phyloP scores from a whole-genome alignment of 2,888 invertebrate species.

The Poecilus cupreus region DNA sequence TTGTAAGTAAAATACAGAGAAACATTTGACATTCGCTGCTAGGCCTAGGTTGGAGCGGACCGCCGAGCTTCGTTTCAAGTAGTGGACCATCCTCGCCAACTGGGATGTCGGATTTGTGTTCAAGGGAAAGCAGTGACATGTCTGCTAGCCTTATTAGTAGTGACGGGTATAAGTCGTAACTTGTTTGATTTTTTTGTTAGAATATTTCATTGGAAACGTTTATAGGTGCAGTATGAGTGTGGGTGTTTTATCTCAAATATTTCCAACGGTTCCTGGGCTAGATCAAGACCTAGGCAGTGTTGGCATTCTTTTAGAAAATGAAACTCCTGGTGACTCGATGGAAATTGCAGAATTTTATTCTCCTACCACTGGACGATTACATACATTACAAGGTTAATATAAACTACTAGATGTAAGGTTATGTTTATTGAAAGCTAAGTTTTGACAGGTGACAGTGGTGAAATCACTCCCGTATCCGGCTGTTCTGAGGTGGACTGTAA shows the following conservation, averaged over 20 bases:
- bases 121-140: conserved; percentile 78
- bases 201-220: conserved; percentile 18
- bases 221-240: conserved; percentile 39
- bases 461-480: conserved; percentile 81
- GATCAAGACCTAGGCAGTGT: conserved; percentile 75
- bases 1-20: background rate
- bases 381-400: conserved; percentile 43
- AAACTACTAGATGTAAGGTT: background rate
- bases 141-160: conserved; percentile 79
- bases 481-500: conserved; percentile 80
- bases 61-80: conserved; percentile 88
- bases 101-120: conserved; percentile 76
- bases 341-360: conserved; percentile 70
- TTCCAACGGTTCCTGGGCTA: conserved; percentile 74
- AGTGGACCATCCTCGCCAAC: conserved; percentile 89
- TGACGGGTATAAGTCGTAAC: conserved; percentile 74
- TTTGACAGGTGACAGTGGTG: conserved; percentile 73
- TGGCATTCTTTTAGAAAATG: conserved; percentile 73
- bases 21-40: conserved; percentile 50
- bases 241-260: conserved; percentile 73
- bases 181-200: background rate
- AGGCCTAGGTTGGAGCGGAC: conserved; percentile 86
- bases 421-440: background rate
- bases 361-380: conserved; percentile 49
- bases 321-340: conserved; percentile 67